A percentile compares a stretch with the other conserved stretches of the same genome.
phyloP scores from a whole-genome alignment of 2,888 invertebrate species.

The Euproctis similis region DNA sequence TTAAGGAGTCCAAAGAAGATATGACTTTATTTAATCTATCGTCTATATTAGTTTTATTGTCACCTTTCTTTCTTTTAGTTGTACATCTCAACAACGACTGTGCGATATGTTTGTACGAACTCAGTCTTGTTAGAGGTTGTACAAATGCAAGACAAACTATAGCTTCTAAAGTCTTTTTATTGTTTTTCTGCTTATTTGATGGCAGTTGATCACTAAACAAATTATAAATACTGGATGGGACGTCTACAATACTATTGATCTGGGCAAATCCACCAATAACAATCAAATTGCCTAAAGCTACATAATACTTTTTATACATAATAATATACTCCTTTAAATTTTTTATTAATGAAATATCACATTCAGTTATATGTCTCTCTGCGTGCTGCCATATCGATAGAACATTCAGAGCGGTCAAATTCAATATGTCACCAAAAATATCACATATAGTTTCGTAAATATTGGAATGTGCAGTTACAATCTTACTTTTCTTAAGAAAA shows the following conservation, averaged over 20 bases:
- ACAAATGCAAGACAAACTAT: slow-evolving; percentile 76
- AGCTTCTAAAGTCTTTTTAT: slow-evolving; percentile 74
- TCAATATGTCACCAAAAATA: slow-evolving; percentile 81
- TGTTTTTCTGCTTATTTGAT: slow-evolving; percentile 69
- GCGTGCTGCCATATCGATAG: slow-evolving; percentile 82
- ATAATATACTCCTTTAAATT: slow-evolving; percentile 82
- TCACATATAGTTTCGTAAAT: slow-evolving; percentile 80
- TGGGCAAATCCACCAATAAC: slow-evolving; percentile 82
- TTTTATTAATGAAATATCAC: slow-evolving; percentile 81
- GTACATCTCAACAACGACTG: slow-evolving; percentile 71
- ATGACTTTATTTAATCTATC: slow-evolving; percentile 74
- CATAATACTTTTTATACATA: slow-evolving; percentile 82
- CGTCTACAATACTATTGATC: slow-evolving; percentile 78
- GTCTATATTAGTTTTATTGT: slow-evolving; percentile 63
- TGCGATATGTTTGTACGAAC: slow-evolving; percentile 78
- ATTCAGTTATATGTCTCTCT: slow-evolving; percentile 78
- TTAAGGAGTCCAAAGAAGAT: slow-evolving; percentile 77
- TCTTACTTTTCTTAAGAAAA: slow-evolving; percentile 78
- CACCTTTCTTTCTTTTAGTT: slow-evolving; percentile 52
- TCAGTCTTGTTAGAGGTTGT: slow-evolving; percentile 77
- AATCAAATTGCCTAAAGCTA: slow-evolving; percentile 82
- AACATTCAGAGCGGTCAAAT: slow-evolving; percentile 80
- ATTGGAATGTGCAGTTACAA: slow-evolving; percentile 69
- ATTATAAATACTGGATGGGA: slow-evolving; percentile 72
- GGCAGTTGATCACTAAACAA: slow-evolving; percentile 76